Percentiles rank a stretch among this genome's conserved stretches.
Conservation (phyloP, 2,113 vertebrate species). For the Pterocles burchelli region DNA sequence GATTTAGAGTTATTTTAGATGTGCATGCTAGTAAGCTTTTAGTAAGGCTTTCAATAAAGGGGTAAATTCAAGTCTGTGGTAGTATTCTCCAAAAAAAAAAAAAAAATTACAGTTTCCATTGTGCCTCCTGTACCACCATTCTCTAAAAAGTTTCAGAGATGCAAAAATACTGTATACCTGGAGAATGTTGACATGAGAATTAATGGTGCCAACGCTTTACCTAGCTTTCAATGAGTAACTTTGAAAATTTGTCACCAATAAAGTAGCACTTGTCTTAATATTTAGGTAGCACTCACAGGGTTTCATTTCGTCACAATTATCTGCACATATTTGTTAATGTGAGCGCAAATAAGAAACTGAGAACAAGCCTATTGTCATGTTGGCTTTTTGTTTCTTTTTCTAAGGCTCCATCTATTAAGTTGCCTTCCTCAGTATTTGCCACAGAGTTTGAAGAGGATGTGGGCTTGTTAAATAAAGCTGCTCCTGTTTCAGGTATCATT, state of each 20-base stretch:
- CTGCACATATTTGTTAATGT: neutral
- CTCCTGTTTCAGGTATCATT: slow-evolving; percentile 89
- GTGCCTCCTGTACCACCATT: neutral
- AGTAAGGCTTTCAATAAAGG: neutral
- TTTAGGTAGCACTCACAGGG: neutral
- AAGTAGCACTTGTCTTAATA: neutral
- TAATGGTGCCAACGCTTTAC: neutral
- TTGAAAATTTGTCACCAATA: neutral
- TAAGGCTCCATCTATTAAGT: slow-evolving; percentile 84
- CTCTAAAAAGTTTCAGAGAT: neutral
- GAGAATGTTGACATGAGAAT: neutral
- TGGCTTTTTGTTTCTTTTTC: neutral
- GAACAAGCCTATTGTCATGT: neutral
- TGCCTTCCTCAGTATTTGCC: slow-evolving; percentile 97
- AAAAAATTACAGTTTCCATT: neutral
- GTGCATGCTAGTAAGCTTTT: neutral
- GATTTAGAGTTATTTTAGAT: neutral
- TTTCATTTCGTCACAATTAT: neutral
- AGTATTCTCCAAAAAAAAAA: neutral
- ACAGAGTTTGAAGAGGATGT: slow-evolving; percentile 96
- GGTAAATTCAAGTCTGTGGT: neutral
- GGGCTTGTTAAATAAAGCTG: slow-evolving; percentile 97
- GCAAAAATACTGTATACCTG: neutral
- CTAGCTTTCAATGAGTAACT: neutral
- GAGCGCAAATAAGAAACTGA: neutral